phyloP scores from a whole-genome alignment of 2,888 invertebrate species.

The Drosophila ezoana region DNA sequence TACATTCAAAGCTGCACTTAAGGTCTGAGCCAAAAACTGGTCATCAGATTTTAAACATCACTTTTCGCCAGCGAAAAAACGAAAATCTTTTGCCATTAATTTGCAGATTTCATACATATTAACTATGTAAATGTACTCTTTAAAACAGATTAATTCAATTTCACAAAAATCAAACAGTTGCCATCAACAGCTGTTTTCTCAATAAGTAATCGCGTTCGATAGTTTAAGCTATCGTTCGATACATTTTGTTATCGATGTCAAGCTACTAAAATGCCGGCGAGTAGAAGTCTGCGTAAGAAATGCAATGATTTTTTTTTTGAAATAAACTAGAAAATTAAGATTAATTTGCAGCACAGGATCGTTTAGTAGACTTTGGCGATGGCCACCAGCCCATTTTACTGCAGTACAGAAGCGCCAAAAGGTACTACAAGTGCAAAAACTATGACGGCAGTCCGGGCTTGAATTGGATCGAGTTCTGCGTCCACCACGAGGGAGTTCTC shows the following conservation, averaged over 20 bases:
- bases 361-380: constrained; percentile 37
- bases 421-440: constrained; percentile 65
- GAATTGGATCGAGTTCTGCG: constrained; percentile 79
- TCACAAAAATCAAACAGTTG: too few relatives aligned
- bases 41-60: too few relatives aligned
- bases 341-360: constrained; percentile 23
- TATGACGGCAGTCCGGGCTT: constrained; percentile 65
- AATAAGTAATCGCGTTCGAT: not conserved
- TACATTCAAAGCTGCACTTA: too few relatives aligned
- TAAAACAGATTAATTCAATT: too few relatives aligned
- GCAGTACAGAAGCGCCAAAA: constrained; percentile 52
- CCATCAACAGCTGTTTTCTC: not conserved
- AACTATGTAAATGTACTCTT: not conserved
- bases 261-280: constrained; percentile 9
- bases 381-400: constrained; percentile 66
- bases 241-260: constrained; percentile 1
- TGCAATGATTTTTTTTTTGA: not conserved
- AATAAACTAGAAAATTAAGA: not conserved
- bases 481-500: constrained; percentile 72
- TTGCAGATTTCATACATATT: too few relatives aligned
- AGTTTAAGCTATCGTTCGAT: not conserved
- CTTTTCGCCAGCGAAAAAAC: too few relatives aligned
- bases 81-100: too few relatives aligned
- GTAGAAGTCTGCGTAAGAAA: constrained; percentile 17
- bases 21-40: too few relatives aligned